Evolutionary conservation across 2,888 invertebrate species (phyloP).

Genomic region (Dyspetes luteomarginatus): DNA sequence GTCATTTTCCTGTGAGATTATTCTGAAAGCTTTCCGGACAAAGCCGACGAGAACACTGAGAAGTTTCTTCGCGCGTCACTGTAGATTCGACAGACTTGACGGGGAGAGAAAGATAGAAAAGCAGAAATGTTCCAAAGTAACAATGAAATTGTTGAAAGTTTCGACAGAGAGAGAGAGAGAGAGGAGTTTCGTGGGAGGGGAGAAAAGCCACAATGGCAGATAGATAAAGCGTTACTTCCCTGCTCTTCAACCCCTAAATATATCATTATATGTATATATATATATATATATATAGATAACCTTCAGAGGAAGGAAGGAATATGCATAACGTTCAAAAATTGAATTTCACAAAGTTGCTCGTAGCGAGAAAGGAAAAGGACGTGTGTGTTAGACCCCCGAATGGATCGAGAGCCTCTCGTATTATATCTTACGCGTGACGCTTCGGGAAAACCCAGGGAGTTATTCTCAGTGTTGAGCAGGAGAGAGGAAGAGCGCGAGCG

Average conservation of each 20-base stretch:
- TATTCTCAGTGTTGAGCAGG: too few relatives aligned
- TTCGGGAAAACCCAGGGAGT: too few relatives aligned
- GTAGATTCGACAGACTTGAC: constrained; percentile 25
- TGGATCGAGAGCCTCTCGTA: too few relatives aligned
- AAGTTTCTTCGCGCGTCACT: too few relatives aligned
- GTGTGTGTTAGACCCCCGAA: too few relatives aligned
- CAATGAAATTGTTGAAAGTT: constrained; percentile 58
- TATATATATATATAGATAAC: too few relatives aligned
- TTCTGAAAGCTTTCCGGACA: not conserved
- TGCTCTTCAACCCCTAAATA: too few relatives aligned
- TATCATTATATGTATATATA: too few relatives aligned
- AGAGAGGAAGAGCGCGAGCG: too few relatives aligned
- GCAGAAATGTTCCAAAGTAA: constrained; percentile 48
- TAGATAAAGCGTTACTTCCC: constrained; percentile 8
- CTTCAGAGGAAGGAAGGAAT: constrained; percentile 29
- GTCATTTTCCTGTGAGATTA: not conserved
- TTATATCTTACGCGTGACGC: too few relatives aligned
- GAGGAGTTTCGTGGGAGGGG: too few relatives aligned
- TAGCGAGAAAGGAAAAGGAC: too few relatives aligned
- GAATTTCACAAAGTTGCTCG: constrained; percentile 49
- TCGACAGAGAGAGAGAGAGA: not conserved
- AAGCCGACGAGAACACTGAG: constrained; percentile 15
- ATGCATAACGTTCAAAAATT: constrained; percentile 60
- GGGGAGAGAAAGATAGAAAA: constrained; percentile 23
- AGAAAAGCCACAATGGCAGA: not conserved